A percentile compares a stretch with the other conserved stretches of the same genome.
Evolutionary conservation across 2,797 vertebrate species (phyloP).

Genomic region (Cyclura pinguis): DNA sequence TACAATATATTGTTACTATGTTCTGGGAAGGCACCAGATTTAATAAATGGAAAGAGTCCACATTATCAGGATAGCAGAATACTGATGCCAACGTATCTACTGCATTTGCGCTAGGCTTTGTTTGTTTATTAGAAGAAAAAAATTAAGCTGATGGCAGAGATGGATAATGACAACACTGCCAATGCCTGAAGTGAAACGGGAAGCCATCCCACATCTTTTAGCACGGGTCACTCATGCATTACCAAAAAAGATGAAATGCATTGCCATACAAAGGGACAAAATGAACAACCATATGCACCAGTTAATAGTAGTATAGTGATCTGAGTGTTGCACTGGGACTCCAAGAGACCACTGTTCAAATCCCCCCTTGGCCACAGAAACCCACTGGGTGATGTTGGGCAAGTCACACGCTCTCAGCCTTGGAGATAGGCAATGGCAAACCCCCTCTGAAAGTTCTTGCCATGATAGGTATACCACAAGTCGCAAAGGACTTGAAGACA

Average conservation of each 20-base stretch:
- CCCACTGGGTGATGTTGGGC: no score
- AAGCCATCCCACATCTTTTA: conserved; percentile 4
- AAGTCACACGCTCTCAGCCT: no score
- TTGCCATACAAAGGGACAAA: background rate
- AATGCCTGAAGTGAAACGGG: background rate
- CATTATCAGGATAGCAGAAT: conserved; percentile 2
- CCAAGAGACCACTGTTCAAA: no score
- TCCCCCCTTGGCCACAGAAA: no score
- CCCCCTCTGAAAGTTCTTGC: no score
- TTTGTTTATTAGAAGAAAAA: conserved; percentile 5
- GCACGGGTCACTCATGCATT: background rate
- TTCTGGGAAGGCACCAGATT: background rate
- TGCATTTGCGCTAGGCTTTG: background rate
- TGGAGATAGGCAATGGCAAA: no score
- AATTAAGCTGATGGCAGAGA: conserved; percentile 7
- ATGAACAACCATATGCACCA: background rate
- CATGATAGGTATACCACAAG: no score
- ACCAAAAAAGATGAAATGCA: background rate
- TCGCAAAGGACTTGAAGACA: no score
- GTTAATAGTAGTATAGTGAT: no score
- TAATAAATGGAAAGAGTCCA: background rate
- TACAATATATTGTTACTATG: conserved; percentile 13
- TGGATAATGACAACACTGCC: background rate
- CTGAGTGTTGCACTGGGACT: no score
- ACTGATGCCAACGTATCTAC: background rate